Evolutionary conservation across 2,113 vertebrate genomes (phyloP).

Genomic region (Epinephelus moara): DNA sequence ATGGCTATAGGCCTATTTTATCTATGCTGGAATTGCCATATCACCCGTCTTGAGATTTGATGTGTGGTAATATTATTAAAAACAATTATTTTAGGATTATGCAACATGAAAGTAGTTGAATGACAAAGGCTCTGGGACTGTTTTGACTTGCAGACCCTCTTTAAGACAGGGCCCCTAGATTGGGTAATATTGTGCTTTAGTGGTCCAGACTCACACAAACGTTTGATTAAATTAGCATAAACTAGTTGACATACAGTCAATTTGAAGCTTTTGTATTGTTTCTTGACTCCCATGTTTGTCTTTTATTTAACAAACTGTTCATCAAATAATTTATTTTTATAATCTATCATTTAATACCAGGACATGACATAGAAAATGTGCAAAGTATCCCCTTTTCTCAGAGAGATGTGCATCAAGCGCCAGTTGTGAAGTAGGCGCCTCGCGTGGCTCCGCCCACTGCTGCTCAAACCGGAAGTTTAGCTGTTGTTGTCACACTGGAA

Average conservation of each 20-base stretch:
- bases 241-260: neutral
- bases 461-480: conserved; percentile 86
- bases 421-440: neutral
- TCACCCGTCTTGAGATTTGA: neutral
- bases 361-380: neutral
- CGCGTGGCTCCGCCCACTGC: conserved; percentile 68
- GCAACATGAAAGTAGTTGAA: neutral
- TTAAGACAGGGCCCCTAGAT: too few relatives aligned
- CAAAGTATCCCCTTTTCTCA: too few relatives aligned
- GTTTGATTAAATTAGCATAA: neutral
- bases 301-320: neutral
- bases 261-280: neutral
- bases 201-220: neutral
- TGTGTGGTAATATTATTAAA: neutral
- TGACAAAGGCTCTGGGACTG: neutral
- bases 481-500: conserved; percentile 90
- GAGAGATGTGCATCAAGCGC: neutral
- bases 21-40: neutral
- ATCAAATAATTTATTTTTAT: neutral
- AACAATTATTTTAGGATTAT: neutral
- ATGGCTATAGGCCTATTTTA: neutral
- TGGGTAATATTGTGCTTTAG: neutral
- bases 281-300: too few relatives aligned
- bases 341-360: neutral
- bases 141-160: neutral